Evolutionary conservation across 2,797 vertebrate species (phyloP), one percentile per base, ranked within the genome.

Genomic region (Falco biarmicus): DNA sequence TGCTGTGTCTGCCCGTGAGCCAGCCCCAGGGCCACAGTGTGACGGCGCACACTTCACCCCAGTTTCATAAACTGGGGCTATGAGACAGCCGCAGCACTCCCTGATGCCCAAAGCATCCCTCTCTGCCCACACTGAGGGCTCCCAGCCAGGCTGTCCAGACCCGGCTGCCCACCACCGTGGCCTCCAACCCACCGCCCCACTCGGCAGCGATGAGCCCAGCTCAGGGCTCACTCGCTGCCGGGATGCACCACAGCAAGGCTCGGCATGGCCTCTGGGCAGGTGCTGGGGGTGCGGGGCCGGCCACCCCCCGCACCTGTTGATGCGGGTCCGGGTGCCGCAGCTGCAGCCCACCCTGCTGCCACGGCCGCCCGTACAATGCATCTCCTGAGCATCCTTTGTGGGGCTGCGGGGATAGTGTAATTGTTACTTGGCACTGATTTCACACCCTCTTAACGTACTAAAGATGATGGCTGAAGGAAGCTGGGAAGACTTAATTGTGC

Each of bases 391-490:
- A 84, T 96, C 98, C 97, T 98, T 98, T 98, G 97, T 98, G 97
- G 94, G 93, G 87, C 89, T 25, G 78, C 12, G 63, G 95, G 91
- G 91, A 89, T 29, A 20, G 86, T 57, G 95, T 96, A 92, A 96
- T 97, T 97, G 98, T 97, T 89, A 87, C 97, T 97, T 97, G 97
- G 97, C 98, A 97, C 97, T 94, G 97, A 98, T 98, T 98, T 98
- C 98, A 98, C 98, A 98, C 98, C 96, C 96, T 96, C 97, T 97
- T 95, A 96, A 96, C 83, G 71, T 78, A 54, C 96, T 96, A 94
- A 96, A 93, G 96, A 90, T 37, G 97, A 95, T 61, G 89, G 96
- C 97, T 96, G 92, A 87, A 96, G 97, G 97, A 95, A 90, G 81
- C 83, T 28, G 85, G 59, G 87, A 93, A 95, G 95, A 87, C 86